Evolutionary conservation across 2,888 invertebrate species (phyloP).

Genomic region (Mylabris sibirica): DNA sequence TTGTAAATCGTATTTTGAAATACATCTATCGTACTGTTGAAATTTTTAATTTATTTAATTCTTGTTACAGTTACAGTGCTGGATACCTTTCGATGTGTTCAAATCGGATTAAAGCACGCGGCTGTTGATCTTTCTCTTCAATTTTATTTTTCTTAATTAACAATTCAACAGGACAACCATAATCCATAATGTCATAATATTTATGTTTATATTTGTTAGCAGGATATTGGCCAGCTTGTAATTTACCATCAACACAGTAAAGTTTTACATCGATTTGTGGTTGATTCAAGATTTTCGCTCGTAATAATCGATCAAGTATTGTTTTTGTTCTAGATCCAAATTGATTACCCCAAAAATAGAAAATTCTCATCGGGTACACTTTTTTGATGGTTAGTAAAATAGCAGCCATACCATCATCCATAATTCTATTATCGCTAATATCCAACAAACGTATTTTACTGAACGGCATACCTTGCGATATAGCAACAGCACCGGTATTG

Average conservation of each 20-base stretch:
- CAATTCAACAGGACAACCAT: constrained; percentile 55
- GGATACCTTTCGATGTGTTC: constrained; percentile 52
- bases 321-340: constrained; percentile 53
- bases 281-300: constrained; percentile 58
- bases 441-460: constrained; percentile 68
- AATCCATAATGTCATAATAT: constrained; percentile 66
- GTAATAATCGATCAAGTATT: constrained; percentile 56
- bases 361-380: constrained; percentile 57
- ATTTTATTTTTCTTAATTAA: constrained; percentile 54
- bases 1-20: constrained; percentile 6
- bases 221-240: constrained; percentile 60
- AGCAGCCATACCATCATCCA: constrained; percentile 64
- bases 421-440: constrained; percentile 66
- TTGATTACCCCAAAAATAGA: constrained; percentile 62
- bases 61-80: constrained; percentile 30
- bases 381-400: constrained; percentile 68
- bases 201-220: constrained; percentile 63
- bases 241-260: constrained; percentile 57
- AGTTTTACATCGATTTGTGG: constrained; percentile 61
- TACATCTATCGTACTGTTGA: constrained; percentile 6
- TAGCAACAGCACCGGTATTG: constrained; percentile 64
- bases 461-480: constrained; percentile 66
- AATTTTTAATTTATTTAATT: background rate
- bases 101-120: constrained; percentile 49
- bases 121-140: constrained; percentile 43